phyloP scores from a whole-genome alignment of 2,888 invertebrate species.

The Tetheella fluctuosa region DNA sequence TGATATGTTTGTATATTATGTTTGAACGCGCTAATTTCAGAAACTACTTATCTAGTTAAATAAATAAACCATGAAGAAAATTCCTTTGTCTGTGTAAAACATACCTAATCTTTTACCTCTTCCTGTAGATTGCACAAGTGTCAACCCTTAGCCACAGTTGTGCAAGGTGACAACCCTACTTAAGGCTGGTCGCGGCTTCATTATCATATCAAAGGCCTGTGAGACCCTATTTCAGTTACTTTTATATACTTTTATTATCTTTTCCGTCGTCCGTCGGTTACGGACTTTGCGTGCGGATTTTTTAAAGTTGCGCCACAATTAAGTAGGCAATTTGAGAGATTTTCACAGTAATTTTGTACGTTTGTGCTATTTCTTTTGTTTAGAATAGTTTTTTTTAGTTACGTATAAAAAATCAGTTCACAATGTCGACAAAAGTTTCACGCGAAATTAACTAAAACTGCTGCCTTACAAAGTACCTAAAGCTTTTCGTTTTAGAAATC shows the following conservation, averaged over 20 bases:
- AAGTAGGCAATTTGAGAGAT: background rate
- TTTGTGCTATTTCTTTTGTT: background rate
- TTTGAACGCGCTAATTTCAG: too few relatives aligned
- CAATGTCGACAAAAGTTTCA: too few relatives aligned
- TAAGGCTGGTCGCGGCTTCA: constrained; percentile 30
- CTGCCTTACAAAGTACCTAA: too few relatives aligned
- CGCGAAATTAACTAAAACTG: too few relatives aligned
- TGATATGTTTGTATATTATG: too few relatives aligned
- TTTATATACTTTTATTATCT: constrained; percentile 31
- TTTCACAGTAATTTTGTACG: background rate
- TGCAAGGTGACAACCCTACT: constrained; percentile 12
- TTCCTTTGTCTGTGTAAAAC: too few relatives aligned
- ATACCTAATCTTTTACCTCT: background rate
- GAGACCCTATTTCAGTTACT: constrained; percentile 24
- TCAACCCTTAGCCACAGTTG: background rate
- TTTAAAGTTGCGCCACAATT: constrained; percentile 23
- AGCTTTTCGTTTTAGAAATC: too few relatives aligned
- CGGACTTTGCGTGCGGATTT: constrained; percentile 21
- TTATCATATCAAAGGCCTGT: constrained; percentile 53
- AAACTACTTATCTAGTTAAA: too few relatives aligned
- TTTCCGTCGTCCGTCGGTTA: constrained; percentile 9
- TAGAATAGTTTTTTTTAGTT: background rate
- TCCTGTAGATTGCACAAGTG: background rate
- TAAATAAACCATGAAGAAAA: too few relatives aligned
- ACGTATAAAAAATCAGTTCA: background rate